phyloP scores from a whole-genome alignment of 2,888 invertebrate genomes.

The Rhabditoides inermis region DNA sequence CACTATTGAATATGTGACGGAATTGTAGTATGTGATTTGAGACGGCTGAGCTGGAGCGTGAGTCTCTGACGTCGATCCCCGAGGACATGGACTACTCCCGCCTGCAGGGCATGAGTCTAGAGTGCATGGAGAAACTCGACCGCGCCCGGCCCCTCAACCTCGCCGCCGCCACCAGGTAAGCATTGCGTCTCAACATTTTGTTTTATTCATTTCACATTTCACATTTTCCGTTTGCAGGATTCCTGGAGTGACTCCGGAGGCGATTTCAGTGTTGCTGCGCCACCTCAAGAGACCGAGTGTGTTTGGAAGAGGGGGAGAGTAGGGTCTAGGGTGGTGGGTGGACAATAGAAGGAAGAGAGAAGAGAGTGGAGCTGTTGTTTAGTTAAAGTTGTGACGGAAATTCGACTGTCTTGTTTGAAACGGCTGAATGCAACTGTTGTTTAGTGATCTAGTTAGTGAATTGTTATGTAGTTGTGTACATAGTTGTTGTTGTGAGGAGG shows the following conservation, averaged over 20 bases:
- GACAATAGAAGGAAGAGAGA: no score
- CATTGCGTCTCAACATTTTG: background rate
- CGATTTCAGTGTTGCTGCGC: constrained; percentile 28
- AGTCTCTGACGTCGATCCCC: constrained; percentile 31
- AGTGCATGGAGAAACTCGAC: constrained; percentile 48
- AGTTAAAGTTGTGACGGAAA: no score
- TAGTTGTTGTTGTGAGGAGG: no score
- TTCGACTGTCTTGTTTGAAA: no score
- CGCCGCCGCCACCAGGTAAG: constrained; percentile 45
- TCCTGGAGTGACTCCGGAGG: constrained; percentile 43
- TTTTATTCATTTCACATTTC: background rate
- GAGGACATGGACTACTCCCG: constrained; percentile 34
- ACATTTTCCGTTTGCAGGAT: constrained; percentile 13
- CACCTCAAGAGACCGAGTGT: constrained; percentile 20
- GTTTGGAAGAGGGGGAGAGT: no score
- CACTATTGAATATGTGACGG: background rate
- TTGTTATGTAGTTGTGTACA: no score
- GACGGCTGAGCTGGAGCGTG: constrained; percentile 32
- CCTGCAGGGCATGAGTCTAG: constrained; percentile 65
- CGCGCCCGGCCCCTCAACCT: constrained; percentile 41
- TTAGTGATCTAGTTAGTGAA: no score
- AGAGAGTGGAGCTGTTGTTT: no score
- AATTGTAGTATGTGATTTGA: no score
- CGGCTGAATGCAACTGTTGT: no score
- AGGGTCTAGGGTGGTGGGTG: no score